These are phyloP conservation scores for Eira barbara DNA, from an alignment of 2,113 vertebrate genomes.

Conservation along the genomic window DNA sequence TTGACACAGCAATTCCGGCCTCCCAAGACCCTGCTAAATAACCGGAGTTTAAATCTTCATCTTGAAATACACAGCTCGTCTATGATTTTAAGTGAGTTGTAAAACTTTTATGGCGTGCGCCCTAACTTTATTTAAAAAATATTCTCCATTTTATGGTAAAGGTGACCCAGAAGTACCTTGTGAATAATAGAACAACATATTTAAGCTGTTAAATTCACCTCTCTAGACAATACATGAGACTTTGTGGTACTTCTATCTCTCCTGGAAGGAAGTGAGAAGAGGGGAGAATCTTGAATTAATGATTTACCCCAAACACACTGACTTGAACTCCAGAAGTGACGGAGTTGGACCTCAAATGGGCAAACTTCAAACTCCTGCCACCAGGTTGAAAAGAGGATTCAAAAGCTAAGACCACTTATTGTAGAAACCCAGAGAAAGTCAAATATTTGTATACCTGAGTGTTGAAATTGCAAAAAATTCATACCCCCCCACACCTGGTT, in stretches of 20 bases:
- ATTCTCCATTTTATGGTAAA: constrained; percentile 68
- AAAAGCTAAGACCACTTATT: not conserved
- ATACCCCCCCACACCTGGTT: not conserved
- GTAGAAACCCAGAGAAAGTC: not conserved
- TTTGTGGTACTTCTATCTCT: not conserved
- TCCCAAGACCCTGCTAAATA: constrained; percentile 55
- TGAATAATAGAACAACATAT: constrained; percentile 60
- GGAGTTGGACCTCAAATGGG: not conserved
- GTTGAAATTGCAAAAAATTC: not conserved
- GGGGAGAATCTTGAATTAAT: not conserved
- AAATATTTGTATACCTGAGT: not conserved
- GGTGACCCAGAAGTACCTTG: constrained; percentile 67
- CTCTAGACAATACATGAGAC: not conserved
- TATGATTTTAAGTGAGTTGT: constrained; percentile 66
- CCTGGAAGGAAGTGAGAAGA: not conserved
- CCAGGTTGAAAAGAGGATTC: not conserved
- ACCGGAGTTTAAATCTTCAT: constrained; percentile 57
- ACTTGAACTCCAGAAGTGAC: not conserved
- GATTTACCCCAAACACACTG: not conserved
- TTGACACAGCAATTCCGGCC: constrained; percentile 56
- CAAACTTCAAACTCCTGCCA: not conserved
- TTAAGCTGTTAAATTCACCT: constrained; percentile 50
- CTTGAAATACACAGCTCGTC: constrained; percentile 49
- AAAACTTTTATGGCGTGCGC: constrained; percentile 67
- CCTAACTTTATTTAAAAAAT: constrained; percentile 68